Evolutionary conservation across 2,888 invertebrate species (phyloP), one percentile per base, ranked within the genome.

Genomic region (Anticlea derivata): DNA sequence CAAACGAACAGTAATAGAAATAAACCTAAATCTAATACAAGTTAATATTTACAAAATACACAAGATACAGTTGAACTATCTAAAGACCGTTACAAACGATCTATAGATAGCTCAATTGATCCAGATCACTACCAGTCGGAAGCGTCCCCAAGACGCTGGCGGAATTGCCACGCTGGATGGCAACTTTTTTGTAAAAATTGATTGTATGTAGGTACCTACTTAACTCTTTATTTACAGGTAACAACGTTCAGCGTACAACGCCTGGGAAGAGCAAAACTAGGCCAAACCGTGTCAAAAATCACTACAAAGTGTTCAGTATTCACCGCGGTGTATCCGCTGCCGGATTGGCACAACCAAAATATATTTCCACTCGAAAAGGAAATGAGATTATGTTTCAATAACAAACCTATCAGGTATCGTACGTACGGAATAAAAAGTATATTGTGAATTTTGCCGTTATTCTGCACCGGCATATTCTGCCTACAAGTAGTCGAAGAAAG

Each of bases 341-440:
- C 54, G 64, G 70, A 73, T 75, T 71, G 64, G 56, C 56, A 52
- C 61, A 68, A 73, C 78, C 66, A 74, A 79, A 78, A 78, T 80
- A 76, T 80, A 78, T 80, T 79, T 80, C 66, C 72, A 68, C 73
- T 74, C 69, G 71, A 75, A 73, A 69, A 63, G 73, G 73, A 79
- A 82, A 83, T 75, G 72, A 70, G 77, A 81, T 82, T 81, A 82
- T 78, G 70, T 77, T 80, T 75, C 78, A 78, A 81, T 82, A 80
- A 79, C 83, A 80, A 73, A 74, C 73, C 66, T 74, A 76, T 73
- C 69, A 75, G 64, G 61, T 50, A 56, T 60, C 67, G 70, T 66
- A 71, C 68, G 75, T 65, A 65, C 56, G 45, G 75, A 76, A 76
- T 76, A 77, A 78, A 79, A 76, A 75, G 68, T 70, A 66, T 67